Evolutionary conservation across 2,797 vertebrate species (phyloP).

Genomic region (Dromococcyx pavoninus): DNA sequence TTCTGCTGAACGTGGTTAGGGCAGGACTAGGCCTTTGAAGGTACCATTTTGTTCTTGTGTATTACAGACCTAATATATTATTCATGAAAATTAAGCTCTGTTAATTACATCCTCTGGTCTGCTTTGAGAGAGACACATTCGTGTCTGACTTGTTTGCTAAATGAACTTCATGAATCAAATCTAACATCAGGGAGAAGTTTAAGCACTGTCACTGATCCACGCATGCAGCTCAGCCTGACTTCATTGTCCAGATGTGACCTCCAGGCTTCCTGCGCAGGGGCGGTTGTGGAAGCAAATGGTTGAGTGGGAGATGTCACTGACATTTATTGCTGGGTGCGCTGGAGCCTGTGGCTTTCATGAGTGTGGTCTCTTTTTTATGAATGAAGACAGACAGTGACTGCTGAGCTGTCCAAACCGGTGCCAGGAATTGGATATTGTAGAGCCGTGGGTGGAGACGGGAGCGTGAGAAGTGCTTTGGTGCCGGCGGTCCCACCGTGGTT

Average conservation of each 20-base stretch:
- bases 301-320: neutral
- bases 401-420: neutral
- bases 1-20: neutral
- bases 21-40: neutral
- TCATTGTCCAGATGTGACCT: neutral
- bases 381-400: conserved; percentile 5
- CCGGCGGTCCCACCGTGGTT: rapidly evolving
- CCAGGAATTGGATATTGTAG: neutral
- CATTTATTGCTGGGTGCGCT: neutral
- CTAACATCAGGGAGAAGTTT: neutral
- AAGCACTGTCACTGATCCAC: neutral
- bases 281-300: rapidly evolving
- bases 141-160: neutral
- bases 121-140: neutral
- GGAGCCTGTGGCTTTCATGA: neutral
- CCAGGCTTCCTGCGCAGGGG: rapidly evolving
- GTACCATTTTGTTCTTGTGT: neutral
- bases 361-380: neutral
- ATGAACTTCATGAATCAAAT: neutral
- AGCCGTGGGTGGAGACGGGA: neutral
- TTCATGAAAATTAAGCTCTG: neutral
- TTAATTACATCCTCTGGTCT: neutral
- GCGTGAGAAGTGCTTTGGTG: neutral
- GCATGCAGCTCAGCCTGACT: neutral
- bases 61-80: neutral